phyloP scores from a whole-genome alignment of 2,113 vertebrate species.

The Xiphophorus hellerii region DNA sequence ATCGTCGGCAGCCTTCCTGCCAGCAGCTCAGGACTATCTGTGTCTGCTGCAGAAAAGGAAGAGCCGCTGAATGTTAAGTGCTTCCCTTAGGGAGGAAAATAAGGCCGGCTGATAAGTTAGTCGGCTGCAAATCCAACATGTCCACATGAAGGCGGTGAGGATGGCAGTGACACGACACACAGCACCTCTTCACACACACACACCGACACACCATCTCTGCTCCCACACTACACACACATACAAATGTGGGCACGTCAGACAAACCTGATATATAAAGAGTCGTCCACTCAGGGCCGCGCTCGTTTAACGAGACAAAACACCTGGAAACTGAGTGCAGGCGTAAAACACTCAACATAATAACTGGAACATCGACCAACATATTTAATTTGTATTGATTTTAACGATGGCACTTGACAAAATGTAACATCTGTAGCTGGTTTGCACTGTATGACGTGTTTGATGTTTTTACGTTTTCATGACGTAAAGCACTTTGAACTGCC shows the following conservation, averaged over 20 bases:
- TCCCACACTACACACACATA: slow-evolving; percentile 4
- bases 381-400: no score
- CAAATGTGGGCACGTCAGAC: slow-evolving; percentile 4
- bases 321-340: background rate
- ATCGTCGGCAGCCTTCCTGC: slow-evolving; percentile 49
- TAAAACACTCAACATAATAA: background rate
- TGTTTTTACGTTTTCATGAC: no score
- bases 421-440: no score
- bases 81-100: slow-evolving; percentile 65
- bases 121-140: slow-evolving; percentile 75
- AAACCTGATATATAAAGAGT: slow-evolving; percentile 1
- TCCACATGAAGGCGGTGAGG: slow-evolving; percentile 64
- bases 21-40: slow-evolving; percentile 81
- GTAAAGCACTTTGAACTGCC: no score
- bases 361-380: no score
- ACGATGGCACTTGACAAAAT: no score
- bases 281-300: background rate
- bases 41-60: slow-evolving; percentile 66
- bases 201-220: slow-evolving; percentile 15
- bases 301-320: background rate
- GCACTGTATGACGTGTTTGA: no score
- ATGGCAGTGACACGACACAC: slow-evolving; percentile 54
- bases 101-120: slow-evolving; percentile 77
- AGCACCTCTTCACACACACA: slow-evolving; percentile 47
- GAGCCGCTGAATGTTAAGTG: slow-evolving; percentile 79